A percentile compares a stretch with the other conserved stretches of the same genome.
phyloP scores from a whole-genome alignment of 1,140 invertebrate species.

The Zophobas atratus region DNA sequence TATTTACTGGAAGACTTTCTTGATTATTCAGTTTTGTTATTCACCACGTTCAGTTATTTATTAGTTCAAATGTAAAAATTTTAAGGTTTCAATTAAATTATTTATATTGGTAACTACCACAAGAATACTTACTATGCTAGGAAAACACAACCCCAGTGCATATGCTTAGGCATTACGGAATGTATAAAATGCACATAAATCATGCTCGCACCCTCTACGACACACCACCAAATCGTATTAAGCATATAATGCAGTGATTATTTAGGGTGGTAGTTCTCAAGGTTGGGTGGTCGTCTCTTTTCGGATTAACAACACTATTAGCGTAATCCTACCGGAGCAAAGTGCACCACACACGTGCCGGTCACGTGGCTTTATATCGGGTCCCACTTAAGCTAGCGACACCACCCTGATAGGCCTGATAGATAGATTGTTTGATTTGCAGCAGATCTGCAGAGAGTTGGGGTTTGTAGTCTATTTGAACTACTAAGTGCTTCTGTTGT shows the following conservation, averaged over 20 bases:
- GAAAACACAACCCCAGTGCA: no score
- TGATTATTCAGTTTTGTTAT: no score
- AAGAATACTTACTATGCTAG: no score
- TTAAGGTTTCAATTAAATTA: no score
- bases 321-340: slow-evolving; percentile 45
- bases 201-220: slow-evolving; percentile 1
- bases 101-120: no score
- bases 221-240: slow-evolving; percentile 20
- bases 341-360: slow-evolving; percentile 27
- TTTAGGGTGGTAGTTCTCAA: slow-evolving; percentile 28
- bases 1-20: no score
- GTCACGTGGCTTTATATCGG: slow-evolving; percentile 39
- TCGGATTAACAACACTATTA: slow-evolving; percentile 49
- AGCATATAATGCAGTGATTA: slow-evolving; percentile 32
- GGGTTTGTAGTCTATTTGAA: slow-evolving; percentile 31
- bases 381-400: slow-evolving; percentile 43
- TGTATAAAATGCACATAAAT: slow-evolving; percentile 1
- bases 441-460: not conserved
- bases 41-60: no score
- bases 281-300: slow-evolving; percentile 37
- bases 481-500: slow-evolving; percentile 27
- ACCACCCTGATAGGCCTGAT: slow-evolving; percentile 44
- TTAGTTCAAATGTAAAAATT: no score
- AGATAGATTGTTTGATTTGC: slow-evolving; percentile 45
- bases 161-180: not conserved